Evolutionary conservation across 2,888 invertebrate genomes (phyloP).

Genomic region (Tupiocoris notatus): DNA sequence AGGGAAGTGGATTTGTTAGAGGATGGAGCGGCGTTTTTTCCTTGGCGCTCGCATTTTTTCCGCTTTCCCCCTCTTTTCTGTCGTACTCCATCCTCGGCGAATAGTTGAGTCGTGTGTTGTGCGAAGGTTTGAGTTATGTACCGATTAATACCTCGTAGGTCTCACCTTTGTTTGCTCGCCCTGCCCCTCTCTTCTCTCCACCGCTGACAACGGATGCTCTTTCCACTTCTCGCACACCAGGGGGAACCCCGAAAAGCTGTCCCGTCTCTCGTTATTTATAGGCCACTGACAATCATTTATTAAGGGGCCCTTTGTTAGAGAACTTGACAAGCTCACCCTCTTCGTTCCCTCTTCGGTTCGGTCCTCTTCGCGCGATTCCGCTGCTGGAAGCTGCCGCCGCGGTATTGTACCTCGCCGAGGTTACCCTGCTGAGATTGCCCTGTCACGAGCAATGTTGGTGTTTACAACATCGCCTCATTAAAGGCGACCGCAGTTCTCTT

Average conservation of each 20-base stretch:
- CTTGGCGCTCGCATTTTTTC: not conserved
- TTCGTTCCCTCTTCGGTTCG: not conserved
- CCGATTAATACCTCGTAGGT: conserved; percentile 40
- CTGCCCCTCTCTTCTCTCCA: not conserved
- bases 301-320: conserved; percentile 26
- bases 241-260: no score
- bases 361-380: conserved; percentile 3
- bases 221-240: no score
- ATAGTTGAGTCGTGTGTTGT: conserved; percentile 4
- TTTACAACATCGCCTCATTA: conserved; percentile 43
- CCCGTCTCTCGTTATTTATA: conserved; percentile 34
- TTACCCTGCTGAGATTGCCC: conserved; percentile 41
- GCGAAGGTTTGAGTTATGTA: conserved; percentile 40
- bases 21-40: no score
- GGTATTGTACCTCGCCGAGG: conserved; percentile 2
- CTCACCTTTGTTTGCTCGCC: conserved; percentile 31
- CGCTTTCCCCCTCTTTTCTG: not conserved
- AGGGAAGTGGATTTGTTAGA: no score
- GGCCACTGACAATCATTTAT: conserved; percentile 40
- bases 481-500: conserved; percentile 33
- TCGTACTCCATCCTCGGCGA: not conserved
- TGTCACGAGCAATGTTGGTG: conserved; percentile 42
- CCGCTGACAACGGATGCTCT: no score
- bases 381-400: no score
- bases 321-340: conserved; percentile 16